A percentile compares a stretch with the other conserved stretches of the same genome.
Conservation (phyloP, 2,797 vertebrate species). For the Sphaeramia orbicularis region DNA sequence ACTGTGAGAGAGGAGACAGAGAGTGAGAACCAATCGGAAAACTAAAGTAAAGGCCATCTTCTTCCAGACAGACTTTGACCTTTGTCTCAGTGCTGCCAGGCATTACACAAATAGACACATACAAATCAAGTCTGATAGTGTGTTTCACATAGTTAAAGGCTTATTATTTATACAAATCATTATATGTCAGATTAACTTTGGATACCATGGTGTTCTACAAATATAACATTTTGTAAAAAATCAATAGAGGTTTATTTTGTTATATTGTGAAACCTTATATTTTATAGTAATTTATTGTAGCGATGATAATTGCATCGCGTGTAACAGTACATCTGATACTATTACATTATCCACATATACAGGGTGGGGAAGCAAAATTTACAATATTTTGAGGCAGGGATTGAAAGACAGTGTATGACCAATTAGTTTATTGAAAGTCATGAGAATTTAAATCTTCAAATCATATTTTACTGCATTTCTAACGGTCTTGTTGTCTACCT, state of each 20-base stretch:
- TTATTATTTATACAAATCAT: not conserved
- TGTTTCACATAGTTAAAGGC: not conserved
- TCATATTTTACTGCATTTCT: too few relatives aligned
- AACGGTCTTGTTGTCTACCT: too few relatives aligned
- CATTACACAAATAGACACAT: constrained; percentile 30
- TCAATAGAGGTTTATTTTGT: not conserved
- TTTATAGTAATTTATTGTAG: too few relatives aligned
- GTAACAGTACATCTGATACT: not conserved
- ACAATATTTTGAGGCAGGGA: too few relatives aligned
- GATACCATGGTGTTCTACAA: not conserved
- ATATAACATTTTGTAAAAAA: not conserved
- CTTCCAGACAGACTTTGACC: constrained; percentile 63
- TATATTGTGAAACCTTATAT: too few relatives aligned
- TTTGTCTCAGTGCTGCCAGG: constrained; percentile 50
- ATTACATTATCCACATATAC: not conserved
- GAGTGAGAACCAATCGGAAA: constrained; percentile 21
- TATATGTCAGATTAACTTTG: not conserved
- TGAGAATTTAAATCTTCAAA: too few relatives aligned
- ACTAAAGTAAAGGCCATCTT: constrained; percentile 52
- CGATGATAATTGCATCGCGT: too few relatives aligned
- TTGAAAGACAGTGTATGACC: too few relatives aligned
- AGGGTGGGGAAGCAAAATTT: too few relatives aligned
- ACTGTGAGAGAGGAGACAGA: constrained; percentile 1
- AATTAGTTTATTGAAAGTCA: too few relatives aligned
- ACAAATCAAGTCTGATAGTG: constrained; percentile 15